Base-by-base conservation (phyloP, 1,140 invertebrate genomes). In the Copidosoma floridanum region DNA sequence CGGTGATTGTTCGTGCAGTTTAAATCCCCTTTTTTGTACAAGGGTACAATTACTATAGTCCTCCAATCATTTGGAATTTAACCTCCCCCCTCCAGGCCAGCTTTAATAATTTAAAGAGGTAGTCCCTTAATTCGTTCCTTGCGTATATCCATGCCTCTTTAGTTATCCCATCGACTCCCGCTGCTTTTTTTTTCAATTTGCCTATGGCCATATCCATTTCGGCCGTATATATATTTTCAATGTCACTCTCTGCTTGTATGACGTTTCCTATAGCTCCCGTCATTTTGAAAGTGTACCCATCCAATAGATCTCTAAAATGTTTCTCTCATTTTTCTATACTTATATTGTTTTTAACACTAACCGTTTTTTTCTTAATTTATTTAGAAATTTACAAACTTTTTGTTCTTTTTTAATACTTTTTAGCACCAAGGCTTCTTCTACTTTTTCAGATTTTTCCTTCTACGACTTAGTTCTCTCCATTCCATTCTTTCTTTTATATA, bases 1-100 rank as follows among this genome's bases (percentile, higher is more conserved):
- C 61, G 37, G 23, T 67, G 64, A 29, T 61, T 67, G 21, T 56
- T 47, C 12, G 23, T 40, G 16, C 63, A 38, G n/a, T 55, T 14
- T 46, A 43, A 46, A 23, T 64, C 44, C 2, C 65, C 61, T 57
- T 69, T 69, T 54, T 65, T 66, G 20, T 63, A 57, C 4, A 65
- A 7, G 2, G 53, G 63, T 5, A 53, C 35, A 16, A 64, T 47
- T 37, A 65, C 48, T 11, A 23, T 46, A 35, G 26, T 43, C 18
- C 51, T 66, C 62, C 59, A 57, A 8, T 68, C 41, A 21, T 55
- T 29, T 23, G 63, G 66, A 11, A 66, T n/a, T n/a, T n/a, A 41
- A 12, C 53, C 38, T 47, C 66, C 23, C 18, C 24, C 38, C 50
- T 64, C 60, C 58, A 63, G 1, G 26, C 35, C 26, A 4, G 41